Evolutionary conservation across 2,888 invertebrate species (phyloP).

Genomic region (Pyralis farinalis): DNA sequence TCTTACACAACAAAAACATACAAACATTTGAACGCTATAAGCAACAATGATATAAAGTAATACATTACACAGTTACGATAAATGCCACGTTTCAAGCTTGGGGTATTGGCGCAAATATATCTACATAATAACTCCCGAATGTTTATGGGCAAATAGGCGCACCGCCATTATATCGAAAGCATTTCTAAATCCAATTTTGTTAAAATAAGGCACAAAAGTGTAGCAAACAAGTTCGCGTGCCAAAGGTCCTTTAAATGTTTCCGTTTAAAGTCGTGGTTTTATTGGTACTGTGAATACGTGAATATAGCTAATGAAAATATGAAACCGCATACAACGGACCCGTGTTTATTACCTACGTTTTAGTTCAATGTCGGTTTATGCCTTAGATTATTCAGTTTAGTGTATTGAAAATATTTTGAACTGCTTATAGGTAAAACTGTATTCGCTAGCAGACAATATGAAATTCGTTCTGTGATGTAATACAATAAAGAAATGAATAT

Average conservation of each 20-base stretch:
- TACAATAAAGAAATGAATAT: no score
- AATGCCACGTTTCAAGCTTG: no score
- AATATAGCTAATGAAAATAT: constrained; percentile 14
- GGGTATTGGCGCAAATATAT: no score
- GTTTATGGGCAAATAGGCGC: neutral
- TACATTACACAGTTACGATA: no score
- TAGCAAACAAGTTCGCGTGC: constrained; percentile 42
- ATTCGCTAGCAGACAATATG: no score
- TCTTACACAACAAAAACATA: no score
- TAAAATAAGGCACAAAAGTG: constrained; percentile 17
- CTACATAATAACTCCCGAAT: no score
- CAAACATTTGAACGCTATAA: no score
- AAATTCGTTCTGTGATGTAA: no score
- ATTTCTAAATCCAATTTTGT: neutral
- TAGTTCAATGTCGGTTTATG: constrained; percentile 6
- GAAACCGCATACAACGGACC: constrained; percentile 10
- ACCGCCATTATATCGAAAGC: neutral
- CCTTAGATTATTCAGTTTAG: neutral
- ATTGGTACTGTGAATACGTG: constrained; percentile 25
- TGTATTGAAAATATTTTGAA: neutral
- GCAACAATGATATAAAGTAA: no score
- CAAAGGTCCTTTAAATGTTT: constrained; percentile 40
- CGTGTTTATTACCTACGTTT: constrained; percentile 3
- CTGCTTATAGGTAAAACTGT: no score
- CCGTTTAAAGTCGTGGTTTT: constrained; percentile 42